These are phyloP conservation scores for Gallinago paraguaiae DNA, from an alignment of 2,113 vertebrate species.

Conservation along the genomic window DNA sequence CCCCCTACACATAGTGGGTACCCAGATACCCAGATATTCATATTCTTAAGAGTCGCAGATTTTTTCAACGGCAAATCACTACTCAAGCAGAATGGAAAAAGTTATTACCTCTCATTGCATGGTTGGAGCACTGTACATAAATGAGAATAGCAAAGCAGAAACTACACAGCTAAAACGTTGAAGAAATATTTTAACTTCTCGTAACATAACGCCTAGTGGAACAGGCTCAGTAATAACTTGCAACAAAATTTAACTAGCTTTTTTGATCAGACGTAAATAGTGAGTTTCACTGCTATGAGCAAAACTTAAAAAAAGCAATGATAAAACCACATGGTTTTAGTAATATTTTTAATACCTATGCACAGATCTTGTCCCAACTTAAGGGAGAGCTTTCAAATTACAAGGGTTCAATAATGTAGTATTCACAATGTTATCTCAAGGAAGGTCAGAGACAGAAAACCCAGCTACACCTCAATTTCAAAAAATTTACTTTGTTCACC, in stretches of 20 bases:
- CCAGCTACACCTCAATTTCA: background rate
- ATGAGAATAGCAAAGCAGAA: background rate
- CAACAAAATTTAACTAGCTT: background rate
- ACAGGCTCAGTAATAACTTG: background rate
- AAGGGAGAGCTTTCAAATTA: background rate
- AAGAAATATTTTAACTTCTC: background rate
- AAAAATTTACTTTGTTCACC: background rate
- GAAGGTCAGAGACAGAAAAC: background rate
- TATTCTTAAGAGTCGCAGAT: background rate
- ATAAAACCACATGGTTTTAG: accelerated
- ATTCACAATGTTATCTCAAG: background rate
- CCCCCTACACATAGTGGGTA: background rate
- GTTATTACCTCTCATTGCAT: background rate
- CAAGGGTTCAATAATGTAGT: background rate
- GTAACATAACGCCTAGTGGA: background rate
- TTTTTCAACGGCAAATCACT: background rate
- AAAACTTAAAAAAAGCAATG: background rate
- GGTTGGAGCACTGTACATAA: background rate
- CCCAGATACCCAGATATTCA: background rate
- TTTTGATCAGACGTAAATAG: background rate
- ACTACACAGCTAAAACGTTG: background rate
- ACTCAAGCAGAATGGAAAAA: background rate
- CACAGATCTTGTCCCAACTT: background rate
- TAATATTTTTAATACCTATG: background rate
- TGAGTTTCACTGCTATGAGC: background rate